Evolutionary conservation across 2,888 invertebrate genomes (phyloP).

Genomic region (Thera obeliscata): DNA sequence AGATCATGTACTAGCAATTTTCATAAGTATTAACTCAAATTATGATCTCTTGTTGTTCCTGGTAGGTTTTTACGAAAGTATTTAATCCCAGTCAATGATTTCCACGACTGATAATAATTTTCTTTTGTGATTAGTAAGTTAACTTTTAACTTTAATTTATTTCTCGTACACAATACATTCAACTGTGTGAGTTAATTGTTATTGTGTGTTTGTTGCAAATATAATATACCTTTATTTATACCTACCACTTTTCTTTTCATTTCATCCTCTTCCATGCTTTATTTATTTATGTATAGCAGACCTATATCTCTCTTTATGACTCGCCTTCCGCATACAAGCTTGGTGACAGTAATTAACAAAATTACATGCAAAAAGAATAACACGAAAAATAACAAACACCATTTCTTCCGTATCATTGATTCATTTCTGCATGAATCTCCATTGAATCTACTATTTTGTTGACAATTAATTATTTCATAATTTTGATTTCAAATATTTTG

Average conservation of each 20-base stretch:
- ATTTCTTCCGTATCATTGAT: conserved; percentile 82
- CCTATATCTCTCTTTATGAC: conserved; percentile 73
- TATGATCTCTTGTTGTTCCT: conserved; percentile 78
- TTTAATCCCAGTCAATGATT: conserved; percentile 47
- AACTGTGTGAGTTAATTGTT: conserved; percentile 76
- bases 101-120: conserved; percentile 68
- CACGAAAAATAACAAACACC: conserved; percentile 77
- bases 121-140: conserved; percentile 64
- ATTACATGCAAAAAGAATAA: conserved; percentile 65
- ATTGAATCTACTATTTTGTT: conserved; percentile 68
- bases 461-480: conserved; percentile 56
- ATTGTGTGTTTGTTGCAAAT: conserved; percentile 84
- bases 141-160: conserved; percentile 70
- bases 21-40: conserved; percentile 49
- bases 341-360: conserved; percentile 77
- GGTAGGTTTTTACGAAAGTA: conserved; percentile 53
- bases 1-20: conserved; percentile 21
- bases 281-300: conserved; percentile 76
- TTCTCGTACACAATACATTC: conserved; percentile 59
- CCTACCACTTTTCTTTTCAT: conserved; percentile 81
- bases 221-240: conserved; percentile 84
- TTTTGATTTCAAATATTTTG: conserved; percentile 58
- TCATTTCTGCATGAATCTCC: conserved; percentile 83
- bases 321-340: conserved; percentile 72
- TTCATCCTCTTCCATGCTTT: conserved; percentile 82